phyloP scores from a whole-genome alignment of 2,113 vertebrate genomes.

The Lepus timidus region DNA sequence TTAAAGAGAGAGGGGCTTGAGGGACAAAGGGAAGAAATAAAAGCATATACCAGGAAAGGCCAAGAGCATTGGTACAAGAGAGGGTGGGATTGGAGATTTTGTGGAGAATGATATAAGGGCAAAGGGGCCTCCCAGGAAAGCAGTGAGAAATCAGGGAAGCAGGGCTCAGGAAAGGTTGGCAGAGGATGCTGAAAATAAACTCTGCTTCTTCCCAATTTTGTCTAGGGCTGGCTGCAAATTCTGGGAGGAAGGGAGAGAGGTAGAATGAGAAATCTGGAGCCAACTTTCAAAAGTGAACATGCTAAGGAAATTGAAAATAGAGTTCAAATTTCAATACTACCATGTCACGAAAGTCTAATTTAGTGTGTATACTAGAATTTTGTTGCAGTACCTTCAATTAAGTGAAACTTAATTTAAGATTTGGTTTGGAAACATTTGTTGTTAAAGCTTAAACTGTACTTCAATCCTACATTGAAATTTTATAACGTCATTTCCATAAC shows the following conservation, averaged over 20 bases:
- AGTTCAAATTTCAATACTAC: not conserved
- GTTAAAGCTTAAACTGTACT: not conserved
- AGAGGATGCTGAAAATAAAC: not conserved
- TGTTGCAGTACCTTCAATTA: not conserved
- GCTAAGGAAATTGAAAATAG: not conserved
- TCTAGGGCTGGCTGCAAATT: not conserved
- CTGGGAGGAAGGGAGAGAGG: not conserved
- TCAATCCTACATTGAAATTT: not conserved
- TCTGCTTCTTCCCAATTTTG: not conserved
- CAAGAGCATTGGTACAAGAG: not conserved
- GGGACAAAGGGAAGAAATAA: not conserved
- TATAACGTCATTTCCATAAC: not conserved
- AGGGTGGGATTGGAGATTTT: not conserved
- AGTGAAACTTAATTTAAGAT: not conserved
- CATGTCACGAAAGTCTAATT: not conserved
- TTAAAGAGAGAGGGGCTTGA: not conserved
- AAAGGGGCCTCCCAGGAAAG: not conserved
- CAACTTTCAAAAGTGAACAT: not conserved
- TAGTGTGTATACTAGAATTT: not conserved
- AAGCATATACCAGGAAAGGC: not conserved
- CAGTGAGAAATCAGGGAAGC: not conserved
- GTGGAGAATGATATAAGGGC: not conserved
- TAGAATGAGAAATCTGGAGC: not conserved
- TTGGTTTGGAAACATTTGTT: constrained; percentile 32
- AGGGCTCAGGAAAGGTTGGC: not conserved